A percentile compares a stretch with the other conserved stretches of the same genome.
These are phyloP conservation scores for Dolichomitus sp. DNA, from an alignment of 2,888 invertebrate species.

Conservation along the genomic window DNA sequence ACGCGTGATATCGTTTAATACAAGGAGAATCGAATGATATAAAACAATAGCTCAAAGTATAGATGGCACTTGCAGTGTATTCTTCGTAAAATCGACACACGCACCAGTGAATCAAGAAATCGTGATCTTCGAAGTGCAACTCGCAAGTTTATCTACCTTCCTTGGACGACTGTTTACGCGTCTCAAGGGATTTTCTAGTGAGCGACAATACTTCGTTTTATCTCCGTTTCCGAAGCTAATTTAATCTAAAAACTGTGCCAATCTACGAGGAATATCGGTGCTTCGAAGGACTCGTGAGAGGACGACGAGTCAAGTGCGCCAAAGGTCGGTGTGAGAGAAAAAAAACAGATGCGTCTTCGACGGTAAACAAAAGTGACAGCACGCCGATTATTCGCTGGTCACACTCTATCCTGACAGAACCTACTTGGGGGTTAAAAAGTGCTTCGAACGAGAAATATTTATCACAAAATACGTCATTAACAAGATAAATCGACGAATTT, in stretches of 20 bases:
- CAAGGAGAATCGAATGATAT: not conserved
- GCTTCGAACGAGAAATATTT: not conserved
- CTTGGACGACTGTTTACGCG: constrained; percentile 68
- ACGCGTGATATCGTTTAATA: constrained; percentile 8
- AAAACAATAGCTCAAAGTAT: not conserved
- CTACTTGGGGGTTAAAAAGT: not conserved
- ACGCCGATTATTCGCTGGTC: constrained; percentile 57
- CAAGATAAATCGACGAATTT: constrained; percentile 13
- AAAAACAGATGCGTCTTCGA: constrained; percentile 46
- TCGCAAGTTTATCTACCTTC: constrained; percentile 5
- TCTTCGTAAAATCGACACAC: not conserved
- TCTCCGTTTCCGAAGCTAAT: constrained; percentile 6
- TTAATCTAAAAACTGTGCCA: constrained; percentile 7
- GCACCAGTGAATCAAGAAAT: constrained; percentile 13
- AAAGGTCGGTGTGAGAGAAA: not conserved
- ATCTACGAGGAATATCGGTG: constrained; percentile 9
- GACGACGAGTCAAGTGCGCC: not conserved
- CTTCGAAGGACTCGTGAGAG: not conserved
- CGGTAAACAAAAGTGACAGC: constrained; percentile 82
- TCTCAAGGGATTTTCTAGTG: constrained; percentile 36
- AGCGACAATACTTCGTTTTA: not conserved
- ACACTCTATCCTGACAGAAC: not conserved
- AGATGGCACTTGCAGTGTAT: not conserved
- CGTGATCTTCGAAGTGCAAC: constrained; percentile 29
- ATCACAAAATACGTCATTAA: not conserved